Percentiles rank a stretch among this genome's conserved stretches.
Evolutionary conservation across 2,888 invertebrate species (phyloP).

Genomic region (Oxycera nigricornis): DNA sequence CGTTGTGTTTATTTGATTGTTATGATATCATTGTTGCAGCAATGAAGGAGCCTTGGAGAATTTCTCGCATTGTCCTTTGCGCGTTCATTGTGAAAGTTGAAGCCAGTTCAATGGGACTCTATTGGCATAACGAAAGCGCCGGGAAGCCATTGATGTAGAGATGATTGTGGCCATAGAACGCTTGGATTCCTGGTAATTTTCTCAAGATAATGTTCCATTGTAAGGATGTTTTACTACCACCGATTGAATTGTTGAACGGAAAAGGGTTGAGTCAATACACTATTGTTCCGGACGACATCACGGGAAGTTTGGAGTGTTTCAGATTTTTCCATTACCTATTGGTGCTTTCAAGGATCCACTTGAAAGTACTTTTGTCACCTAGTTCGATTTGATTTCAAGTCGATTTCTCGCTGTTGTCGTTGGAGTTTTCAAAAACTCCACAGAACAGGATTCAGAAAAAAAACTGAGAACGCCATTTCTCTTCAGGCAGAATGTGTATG

Average conservation of each 20-base stretch:
- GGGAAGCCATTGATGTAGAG: not conserved
- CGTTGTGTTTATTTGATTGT: constrained; percentile 35
- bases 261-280: not conserved
- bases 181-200: constrained; percentile 10
- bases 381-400: constrained; percentile 19
- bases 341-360: not conserved
- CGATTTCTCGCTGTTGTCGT: not conserved
- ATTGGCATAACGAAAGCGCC: not conserved
- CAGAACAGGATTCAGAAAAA: not conserved
- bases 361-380: constrained; percentile 5
- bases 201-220: not conserved
- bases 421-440: not conserved
- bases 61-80: not conserved
- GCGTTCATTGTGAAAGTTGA: not conserved
- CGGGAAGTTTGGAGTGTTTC: not conserved
- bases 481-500: not conserved
- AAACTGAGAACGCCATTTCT: not conserved
- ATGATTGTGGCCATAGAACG: not conserved
- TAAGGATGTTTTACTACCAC: not conserved
- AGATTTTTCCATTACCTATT: not conserved
- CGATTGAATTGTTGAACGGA: not conserved
- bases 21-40: constrained; percentile 27
- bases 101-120: not conserved
- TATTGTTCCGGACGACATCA: not conserved
- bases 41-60: not conserved